These are phyloP conservation scores for Rhadina sibilatrix DNA, from an alignment of 2,113 vertebrate genomes.

Conservation along the genomic window DNA sequence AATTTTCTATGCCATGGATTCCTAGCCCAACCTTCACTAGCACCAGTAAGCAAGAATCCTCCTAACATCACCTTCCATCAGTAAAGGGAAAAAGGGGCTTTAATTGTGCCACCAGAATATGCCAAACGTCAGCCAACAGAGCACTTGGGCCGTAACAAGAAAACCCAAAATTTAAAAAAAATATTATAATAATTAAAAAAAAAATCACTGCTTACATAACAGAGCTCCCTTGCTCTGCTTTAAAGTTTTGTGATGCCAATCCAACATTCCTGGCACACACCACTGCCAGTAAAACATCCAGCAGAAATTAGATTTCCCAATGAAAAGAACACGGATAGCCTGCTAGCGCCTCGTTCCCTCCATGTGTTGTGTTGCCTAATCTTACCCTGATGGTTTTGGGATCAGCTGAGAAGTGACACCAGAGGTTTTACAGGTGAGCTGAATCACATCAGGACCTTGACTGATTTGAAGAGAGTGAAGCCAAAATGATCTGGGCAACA, in stretches of 20 bases:
- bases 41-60: slow-evolving; percentile 45
- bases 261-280: background rate
- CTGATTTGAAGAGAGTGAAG: background rate
- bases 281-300: background rate
- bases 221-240: background rate
- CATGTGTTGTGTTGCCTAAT: background rate
- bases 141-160: background rate
- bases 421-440: background rate
- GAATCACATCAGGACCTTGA: background rate
- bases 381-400: background rate
- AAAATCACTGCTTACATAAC: background rate
- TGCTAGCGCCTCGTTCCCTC: background rate
- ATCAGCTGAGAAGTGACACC: background rate
- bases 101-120: background rate
- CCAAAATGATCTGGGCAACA: background rate
- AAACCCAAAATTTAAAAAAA: background rate
- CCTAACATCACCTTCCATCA: background rate
- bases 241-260: background rate
- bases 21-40: slow-evolving; percentile 24
- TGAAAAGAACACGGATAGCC: background rate
- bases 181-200: accelerated
- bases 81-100: background rate
- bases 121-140: background rate
- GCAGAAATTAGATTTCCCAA: background rate
- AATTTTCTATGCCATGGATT: slow-evolving; percentile 47